Percentiles rank a stretch among this genome's conserved stretches.
Conservation (phyloP, 2,797 vertebrate genomes). For the Pseudochirops cupreus region DNA sequence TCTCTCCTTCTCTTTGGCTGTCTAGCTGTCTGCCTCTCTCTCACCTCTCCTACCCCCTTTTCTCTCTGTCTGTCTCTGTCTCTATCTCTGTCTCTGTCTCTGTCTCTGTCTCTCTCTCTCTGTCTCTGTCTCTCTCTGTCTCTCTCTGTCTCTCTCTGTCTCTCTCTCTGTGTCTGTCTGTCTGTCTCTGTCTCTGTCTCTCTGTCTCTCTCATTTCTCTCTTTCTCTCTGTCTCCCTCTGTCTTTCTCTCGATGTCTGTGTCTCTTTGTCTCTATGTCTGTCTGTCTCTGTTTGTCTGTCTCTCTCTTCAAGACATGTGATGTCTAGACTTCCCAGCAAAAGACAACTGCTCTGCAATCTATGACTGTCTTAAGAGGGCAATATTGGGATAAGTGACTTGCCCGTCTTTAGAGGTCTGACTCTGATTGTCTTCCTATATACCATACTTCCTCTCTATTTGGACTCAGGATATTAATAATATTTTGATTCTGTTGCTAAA, state of each 20-base stretch:
- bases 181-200: neutral
- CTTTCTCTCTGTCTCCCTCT: too few relatives aligned
- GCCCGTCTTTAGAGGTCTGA: neutral
- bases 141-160: too few relatives aligned
- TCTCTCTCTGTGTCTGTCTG: too few relatives aligned
- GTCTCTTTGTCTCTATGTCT: too few relatives aligned
- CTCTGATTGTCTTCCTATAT: neutral
- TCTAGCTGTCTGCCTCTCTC: neutral
- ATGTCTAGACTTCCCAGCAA: too few relatives aligned
- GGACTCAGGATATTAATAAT: neutral
- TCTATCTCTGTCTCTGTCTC: too few relatives aligned
- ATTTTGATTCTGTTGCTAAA: constrained; percentile 38
- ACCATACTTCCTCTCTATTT: neutral
- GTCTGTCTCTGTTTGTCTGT: too few relatives aligned
- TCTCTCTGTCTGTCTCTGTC: neutral
- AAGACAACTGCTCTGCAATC: too few relatives aligned
- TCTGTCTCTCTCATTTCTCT: neutral
- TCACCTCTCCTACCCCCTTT: neutral
- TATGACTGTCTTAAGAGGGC: neutral
- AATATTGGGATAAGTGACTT: neutral
- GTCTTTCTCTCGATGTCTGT: too few relatives aligned
- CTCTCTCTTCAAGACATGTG: too few relatives aligned
- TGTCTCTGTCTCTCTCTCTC: neutral
- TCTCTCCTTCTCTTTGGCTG: neutral
- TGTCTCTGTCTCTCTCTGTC: too few relatives aligned